These are phyloP conservation scores for Sakesphorus luctuosus DNA, from an alignment of 2,113 vertebrate genomes.

Conservation along the genomic window DNA sequence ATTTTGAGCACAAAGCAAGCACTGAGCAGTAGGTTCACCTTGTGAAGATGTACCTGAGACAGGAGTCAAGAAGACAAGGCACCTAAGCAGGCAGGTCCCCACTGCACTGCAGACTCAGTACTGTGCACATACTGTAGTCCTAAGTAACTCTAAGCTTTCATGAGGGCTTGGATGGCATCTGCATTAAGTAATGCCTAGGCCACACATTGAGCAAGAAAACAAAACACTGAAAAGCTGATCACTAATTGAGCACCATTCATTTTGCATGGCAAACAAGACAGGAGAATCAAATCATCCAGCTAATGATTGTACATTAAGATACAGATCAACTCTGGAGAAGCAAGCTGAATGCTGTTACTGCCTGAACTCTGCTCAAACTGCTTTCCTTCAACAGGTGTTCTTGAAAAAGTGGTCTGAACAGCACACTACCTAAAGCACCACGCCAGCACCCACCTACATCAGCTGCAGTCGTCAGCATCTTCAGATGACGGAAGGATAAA, in stretches of 20 bases:
- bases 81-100: background rate
- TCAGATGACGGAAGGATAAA: background rate
- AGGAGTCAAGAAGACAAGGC: background rate
- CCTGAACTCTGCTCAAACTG: background rate
- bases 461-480: background rate
- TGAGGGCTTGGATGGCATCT: background rate
- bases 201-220: background rate
- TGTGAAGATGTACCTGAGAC: background rate
- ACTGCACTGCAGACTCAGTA: background rate
- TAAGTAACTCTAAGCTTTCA: background rate
- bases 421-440: background rate
- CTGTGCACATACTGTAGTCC: accelerated
- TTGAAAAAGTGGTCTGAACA: background rate
- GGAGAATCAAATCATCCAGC: background rate
- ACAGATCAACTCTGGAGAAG: background rate
- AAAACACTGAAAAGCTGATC: background rate
- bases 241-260: background rate
- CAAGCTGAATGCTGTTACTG: background rate
- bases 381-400: background rate
- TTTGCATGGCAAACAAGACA: background rate
- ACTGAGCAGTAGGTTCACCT: background rate
- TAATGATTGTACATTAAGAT: background rate
- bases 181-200: background rate
- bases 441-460: background rate
- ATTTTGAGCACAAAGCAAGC: background rate